These are phyloP conservation scores for Eupithecia insigniata DNA, from an alignment of 2,888 invertebrate species.

Conservation along the genomic window DNA sequence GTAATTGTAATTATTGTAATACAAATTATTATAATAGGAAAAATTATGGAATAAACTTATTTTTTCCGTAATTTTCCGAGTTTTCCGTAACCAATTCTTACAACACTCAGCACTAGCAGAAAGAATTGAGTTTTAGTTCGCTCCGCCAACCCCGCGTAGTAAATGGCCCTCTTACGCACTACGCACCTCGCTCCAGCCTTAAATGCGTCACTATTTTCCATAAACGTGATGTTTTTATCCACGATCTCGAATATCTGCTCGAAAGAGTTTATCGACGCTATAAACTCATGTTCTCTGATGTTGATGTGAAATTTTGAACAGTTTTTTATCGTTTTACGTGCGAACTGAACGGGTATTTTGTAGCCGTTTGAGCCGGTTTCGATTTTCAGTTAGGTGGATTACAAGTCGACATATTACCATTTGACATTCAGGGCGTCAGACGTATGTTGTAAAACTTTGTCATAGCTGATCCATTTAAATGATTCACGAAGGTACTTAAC, in stretches of 20 bases:
- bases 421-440: not conserved
- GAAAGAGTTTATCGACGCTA: constrained; percentile 50
- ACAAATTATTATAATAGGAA: too few species aligned
- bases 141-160: constrained; percentile 55
- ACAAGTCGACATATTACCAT: constrained; percentile 4
- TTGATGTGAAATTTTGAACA: constrained; percentile 37
- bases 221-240: constrained; percentile 66
- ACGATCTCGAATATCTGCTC: constrained; percentile 54
- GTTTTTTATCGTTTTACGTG: constrained; percentile 39
- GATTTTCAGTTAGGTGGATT: constrained; percentile 23
- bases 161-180: constrained; percentile 58
- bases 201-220: constrained; percentile 65
- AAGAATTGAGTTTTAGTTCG: constrained; percentile 65
- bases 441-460: not conserved
- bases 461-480: not conserved
- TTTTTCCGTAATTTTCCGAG: not conserved
- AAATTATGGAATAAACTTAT: not conserved
- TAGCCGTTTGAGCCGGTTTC: constrained; percentile 32
- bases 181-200: constrained; percentile 59
- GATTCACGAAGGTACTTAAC: not conserved
- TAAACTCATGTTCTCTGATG: constrained; percentile 43
- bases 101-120: constrained; percentile 29
- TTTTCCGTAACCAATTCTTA: not conserved
- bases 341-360: constrained; percentile 34
- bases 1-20: too few species aligned